Evolutionary conservation across 2,113 vertebrate species (phyloP), one percentile per base, ranked within the genome.

Genomic region (Vicugna pacos): DNA sequence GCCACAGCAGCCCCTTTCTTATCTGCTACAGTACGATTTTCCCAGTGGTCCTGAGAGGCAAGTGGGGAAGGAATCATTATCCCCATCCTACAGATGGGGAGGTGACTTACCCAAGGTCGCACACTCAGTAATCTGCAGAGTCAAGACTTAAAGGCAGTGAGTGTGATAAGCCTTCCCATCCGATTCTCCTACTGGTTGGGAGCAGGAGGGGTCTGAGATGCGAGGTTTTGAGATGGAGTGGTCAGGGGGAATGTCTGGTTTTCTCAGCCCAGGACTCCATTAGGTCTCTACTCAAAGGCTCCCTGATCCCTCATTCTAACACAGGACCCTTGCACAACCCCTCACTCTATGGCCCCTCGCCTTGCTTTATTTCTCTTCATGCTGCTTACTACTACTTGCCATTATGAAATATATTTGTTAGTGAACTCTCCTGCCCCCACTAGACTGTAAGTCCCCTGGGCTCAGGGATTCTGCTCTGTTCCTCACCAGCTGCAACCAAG

Each of bases 281-380:
- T 28, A 54, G 38, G 30, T 84, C 35, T 92, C 80, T 76, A 35
- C 28, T 79, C 46, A 76, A 79, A 89, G 48, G 48, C 38, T 8
- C 13, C 62, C 67, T 35, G 56, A 82, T 28, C 28, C 52, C 48
- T 93, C 32, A n/a, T 62, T 62, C 14, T 56, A 64, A 89, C 15
- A 54, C 12, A 64, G 54, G 20, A 16, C 35, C 26, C 13, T 80
- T 20, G 17, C 20, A 76, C 12, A 17, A 11, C 0, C 46, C 14
- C 30, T 84, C 3, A 0, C 35, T 32, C 35, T 75, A 52, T 8
- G 46, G 8, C 0, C 19, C 19, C n/a, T 38, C 30, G 9, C 0
- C 15, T 60, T 54, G 15, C 52, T 88, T 86, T 48, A 5, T 35
- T 48, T 75, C 26, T n/a, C 35, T 52, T 82, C 22, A 20, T 12